Evolutionary conservation across 2,888 invertebrate genomes (phyloP), one percentile per base, ranked within the genome.

Genomic region (Andrena camellia): DNA sequence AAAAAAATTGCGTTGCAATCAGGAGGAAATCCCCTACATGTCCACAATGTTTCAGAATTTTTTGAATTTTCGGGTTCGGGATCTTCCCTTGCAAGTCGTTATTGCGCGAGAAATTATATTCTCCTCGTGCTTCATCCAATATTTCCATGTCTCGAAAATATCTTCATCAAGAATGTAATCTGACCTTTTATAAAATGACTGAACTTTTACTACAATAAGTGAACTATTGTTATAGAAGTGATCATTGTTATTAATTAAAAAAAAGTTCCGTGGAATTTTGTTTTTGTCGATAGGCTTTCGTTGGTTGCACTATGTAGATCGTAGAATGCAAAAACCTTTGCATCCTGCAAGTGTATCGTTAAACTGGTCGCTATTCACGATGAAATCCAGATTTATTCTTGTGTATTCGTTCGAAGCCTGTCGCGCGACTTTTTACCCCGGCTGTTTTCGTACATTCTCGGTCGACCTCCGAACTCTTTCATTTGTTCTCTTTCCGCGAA

Each of bases 391-490:
- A 83, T 76, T 83, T 83, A 83, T 74, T 66, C 71, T 57, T 85
- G 85, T 86, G 85, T 85, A 83, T 83, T 81, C 76, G 85, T 48
- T 50, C 59, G 75, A 78, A 79, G 75, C 78, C 75, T 76, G 80
- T 83, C 81, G 26, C 67, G 35, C 81, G 79, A 50, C 78, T 89
- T 89, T 89, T 88, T 88, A 63, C 64, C 52, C 42, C 6, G 63
- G 50, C 68, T 89, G 83, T 88, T 88, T 88, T 87, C 87, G 87
- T 69, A 70, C 86, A 80, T 59, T 73, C 80, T 86, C 52, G 54
- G 29, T 81, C 83, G 88, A 88, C 89, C 86, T 88, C 84, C 78
- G 83, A 86, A 87, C 88, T 87, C 76, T 60, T 89, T 73, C 76
- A 79, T 80, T 83, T 78, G 71, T 77, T 76, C 63, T 17, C 67